phyloP scores from a whole-genome alignment of 2,888 invertebrate species.

The Heliconius ismenius region DNA sequence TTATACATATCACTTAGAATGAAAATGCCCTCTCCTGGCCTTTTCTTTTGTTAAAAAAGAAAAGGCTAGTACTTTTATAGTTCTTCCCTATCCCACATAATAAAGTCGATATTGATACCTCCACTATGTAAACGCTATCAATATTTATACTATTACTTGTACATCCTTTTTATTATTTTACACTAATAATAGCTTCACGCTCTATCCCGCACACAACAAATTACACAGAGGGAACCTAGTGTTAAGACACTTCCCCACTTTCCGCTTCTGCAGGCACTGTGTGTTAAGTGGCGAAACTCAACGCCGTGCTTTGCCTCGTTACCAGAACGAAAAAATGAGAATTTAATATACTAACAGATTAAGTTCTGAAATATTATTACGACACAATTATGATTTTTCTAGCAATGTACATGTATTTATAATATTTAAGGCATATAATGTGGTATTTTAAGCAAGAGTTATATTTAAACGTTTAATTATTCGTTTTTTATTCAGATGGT shows the following conservation, averaged over 20 bases:
- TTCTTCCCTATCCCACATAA: no score
- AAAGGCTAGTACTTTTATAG: no score
- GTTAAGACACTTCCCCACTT: background rate
- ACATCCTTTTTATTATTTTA: constrained; percentile 25
- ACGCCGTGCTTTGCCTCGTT: background rate
- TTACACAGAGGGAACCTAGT: background rate
- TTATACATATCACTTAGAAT: background rate
- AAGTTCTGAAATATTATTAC: background rate
- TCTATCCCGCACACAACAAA: background rate
- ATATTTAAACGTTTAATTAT: background rate
- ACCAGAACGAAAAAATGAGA: background rate
- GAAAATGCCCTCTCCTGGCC: background rate
- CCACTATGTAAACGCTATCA: constrained; percentile 52
- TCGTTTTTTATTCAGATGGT: background rate
- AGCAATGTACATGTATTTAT: background rate
- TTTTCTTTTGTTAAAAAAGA: no score
- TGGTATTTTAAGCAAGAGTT: background rate
- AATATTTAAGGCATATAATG: constrained; percentile 5
- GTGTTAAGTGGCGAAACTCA: background rate
- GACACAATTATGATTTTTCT: background rate
- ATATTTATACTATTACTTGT: constrained; percentile 61
- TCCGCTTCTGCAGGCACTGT: background rate
- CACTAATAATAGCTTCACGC: background rate
- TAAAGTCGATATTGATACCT: background rate
- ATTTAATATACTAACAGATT: no score